Conservation (phyloP, 2,797 vertebrate genomes). For the Trematomus bernacchii region DNA sequence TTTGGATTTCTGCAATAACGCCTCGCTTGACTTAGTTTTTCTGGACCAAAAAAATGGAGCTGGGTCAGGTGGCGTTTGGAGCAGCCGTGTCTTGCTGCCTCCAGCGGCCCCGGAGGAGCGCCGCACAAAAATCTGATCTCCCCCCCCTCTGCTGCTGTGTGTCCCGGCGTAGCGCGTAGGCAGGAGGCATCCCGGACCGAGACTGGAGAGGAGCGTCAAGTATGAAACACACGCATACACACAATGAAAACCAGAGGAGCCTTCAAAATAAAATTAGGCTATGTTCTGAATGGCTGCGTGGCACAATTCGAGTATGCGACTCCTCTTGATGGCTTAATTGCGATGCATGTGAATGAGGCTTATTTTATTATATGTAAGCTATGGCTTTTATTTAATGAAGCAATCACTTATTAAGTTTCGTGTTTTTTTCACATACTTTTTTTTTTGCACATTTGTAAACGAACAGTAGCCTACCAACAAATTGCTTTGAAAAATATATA, state of each 20-base stretch:
- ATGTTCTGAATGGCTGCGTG: neutral
- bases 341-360: neutral
- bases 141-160: conserved; percentile 61
- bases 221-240: neutral
- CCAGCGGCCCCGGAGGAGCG: conserved; percentile 71
- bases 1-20: conserved; percentile 12
- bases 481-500: neutral
- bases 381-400: neutral
- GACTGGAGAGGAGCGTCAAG: conserved; percentile 33
- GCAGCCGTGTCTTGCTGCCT: conserved; percentile 57
- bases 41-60: conserved; percentile 1
- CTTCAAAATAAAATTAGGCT: conserved; percentile 68
- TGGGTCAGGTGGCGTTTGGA: conserved; percentile 63
- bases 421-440: neutral
- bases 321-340: conserved; percentile 26
- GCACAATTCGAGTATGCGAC: neutral
- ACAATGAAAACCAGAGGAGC: neutral
- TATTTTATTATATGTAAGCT: neutral
- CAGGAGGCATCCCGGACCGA: conserved; percentile 45
- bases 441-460: neutral
- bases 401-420: neutral
- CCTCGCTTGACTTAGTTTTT: conserved; percentile 47
- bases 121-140: conserved; percentile 66
- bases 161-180: conserved; percentile 44
- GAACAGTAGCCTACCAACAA: neutral